phyloP scores from a whole-genome alignment of 92 coral and sea anemone species.

The Zoanthus solanderi region DNA sequence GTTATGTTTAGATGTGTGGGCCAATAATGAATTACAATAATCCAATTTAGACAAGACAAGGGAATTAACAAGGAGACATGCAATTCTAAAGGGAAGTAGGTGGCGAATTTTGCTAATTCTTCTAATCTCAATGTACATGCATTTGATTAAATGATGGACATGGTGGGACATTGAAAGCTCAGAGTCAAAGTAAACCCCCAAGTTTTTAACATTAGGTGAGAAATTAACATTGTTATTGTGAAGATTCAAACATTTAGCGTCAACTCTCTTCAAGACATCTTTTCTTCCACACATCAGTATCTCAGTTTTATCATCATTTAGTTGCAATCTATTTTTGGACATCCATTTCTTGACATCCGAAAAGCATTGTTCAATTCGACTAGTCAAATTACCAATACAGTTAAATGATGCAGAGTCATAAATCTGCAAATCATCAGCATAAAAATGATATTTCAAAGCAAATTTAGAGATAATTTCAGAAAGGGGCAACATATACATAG shows the following conservation, averaged over 20 bases:
- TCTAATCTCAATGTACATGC: conserved; percentile 21
- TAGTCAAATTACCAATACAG: background rate
- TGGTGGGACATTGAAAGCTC: conserved; percentile 17
- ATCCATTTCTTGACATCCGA: conserved; percentile 9
- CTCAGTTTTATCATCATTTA: too few relatives aligned
- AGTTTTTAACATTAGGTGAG: conserved; percentile 6
- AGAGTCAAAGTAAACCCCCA: conserved; percentile 5
- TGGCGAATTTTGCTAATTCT: conserved; percentile 15
- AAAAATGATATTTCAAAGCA: background rate
- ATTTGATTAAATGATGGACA: conserved; percentile 1
- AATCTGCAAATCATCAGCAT: conserved; percentile 6
- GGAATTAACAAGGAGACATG: background rate
- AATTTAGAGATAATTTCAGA: background rate
- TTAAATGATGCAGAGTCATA: conserved; percentile 2
- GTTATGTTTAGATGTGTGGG: conserved; percentile 2
- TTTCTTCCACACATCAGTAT: conserved; percentile 17
- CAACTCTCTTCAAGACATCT: background rate
- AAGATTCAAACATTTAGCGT: background rate
- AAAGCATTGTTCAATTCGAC: conserved; percentile 16
- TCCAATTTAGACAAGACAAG: too few relatives aligned
- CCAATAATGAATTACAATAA: conserved; percentile 1
- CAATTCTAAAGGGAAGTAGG: background rate
- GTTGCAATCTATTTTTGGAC: conserved; percentile 7
- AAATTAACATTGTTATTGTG: background rate
- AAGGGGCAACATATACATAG: background rate